A percentile compares a stretch with the other conserved stretches of the same genome.
phyloP scores from a whole-genome alignment of 1,140 invertebrate species.

The Drosophila jambulina region DNA sequence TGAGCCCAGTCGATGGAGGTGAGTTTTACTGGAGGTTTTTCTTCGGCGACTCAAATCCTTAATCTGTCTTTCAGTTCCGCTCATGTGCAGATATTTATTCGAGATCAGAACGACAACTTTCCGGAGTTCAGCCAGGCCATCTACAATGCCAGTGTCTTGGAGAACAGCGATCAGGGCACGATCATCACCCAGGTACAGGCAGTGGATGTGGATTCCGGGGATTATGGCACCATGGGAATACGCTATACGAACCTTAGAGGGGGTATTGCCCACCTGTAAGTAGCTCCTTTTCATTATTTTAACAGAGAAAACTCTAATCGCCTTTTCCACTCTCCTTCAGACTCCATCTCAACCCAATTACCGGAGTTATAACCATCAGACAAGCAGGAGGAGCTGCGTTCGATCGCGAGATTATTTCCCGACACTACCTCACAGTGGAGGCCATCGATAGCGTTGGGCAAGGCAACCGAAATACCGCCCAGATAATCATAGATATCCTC shows the following conservation, averaged over 20 bases:
- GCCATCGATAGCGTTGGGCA: constrained; percentile 94
- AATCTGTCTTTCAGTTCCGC: constrained; percentile 87
- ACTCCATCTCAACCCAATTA: constrained; percentile 91
- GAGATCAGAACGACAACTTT: constrained; percentile 97
- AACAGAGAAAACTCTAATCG: neutral
- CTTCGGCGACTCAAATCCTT: accelerated
- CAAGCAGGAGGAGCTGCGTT: constrained; percentile 90
- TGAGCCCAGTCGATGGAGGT: constrained; percentile 84
- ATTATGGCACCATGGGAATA: constrained; percentile 94
- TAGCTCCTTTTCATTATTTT: constrained; percentile 35
- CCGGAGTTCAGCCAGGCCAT: constrained; percentile 93
- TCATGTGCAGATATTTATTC: constrained; percentile 93
- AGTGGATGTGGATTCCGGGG: constrained; percentile 93
- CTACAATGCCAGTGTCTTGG: constrained; percentile 92
- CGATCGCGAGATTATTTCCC: constrained; percentile 94
- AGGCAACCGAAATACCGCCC: constrained; percentile 95
- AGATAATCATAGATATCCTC: constrained; percentile 93
- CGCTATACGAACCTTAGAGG: constrained; percentile 93
- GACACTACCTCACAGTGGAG: constrained; percentile 96
- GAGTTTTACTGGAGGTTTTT: neutral
- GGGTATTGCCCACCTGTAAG: constrained; percentile 93
- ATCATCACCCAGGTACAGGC: constrained; percentile 94
- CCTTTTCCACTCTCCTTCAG: constrained; percentile 85
- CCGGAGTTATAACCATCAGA: constrained; percentile 93
- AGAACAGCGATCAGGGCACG: constrained; percentile 94